These are phyloP conservation scores for Cladorhizidae sp. DNA, from an alignment of 37 sponge, comb jelly and placozoan species.

Conservation along the genomic window DNA sequence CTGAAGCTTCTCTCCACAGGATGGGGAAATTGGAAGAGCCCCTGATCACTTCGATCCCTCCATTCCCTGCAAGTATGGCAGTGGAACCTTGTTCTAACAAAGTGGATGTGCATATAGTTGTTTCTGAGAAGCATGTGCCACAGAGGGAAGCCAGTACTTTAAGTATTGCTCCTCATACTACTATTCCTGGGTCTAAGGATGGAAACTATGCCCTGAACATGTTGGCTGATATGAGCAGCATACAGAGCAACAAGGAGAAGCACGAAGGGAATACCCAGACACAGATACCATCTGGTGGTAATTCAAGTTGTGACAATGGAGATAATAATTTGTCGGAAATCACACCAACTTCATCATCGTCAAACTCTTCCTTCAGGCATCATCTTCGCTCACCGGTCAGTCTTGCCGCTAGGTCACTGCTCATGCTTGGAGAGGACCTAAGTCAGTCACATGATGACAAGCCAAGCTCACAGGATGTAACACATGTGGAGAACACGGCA, in stretches of 20 bases:
- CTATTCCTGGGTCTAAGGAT: not conserved
- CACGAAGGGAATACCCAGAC: not conserved
- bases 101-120: not conserved
- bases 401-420: conserved; percentile 36
- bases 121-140: not conserved
- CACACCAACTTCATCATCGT: not conserved
- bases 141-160: not conserved
- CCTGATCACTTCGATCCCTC: not conserved
- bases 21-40: not conserved
- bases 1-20: not conserved
- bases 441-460: not conserved
- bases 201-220: conserved; percentile 47
- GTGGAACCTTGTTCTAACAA: not conserved
- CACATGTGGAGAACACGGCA: not conserved
- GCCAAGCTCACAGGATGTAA: not conserved
- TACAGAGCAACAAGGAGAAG: conserved; percentile 14
- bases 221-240: conserved; percentile 35
- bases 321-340: no score
- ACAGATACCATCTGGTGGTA: no score
- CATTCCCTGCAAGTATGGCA: not conserved
- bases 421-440: conserved; percentile 30
- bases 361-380: not conserved
- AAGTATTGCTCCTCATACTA: not conserved
- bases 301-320: no score
- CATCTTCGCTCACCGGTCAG: conserved; percentile 28